Conservation (phyloP, 2,797 vertebrate genomes). For the Cirrhinus molitorella region DNA sequence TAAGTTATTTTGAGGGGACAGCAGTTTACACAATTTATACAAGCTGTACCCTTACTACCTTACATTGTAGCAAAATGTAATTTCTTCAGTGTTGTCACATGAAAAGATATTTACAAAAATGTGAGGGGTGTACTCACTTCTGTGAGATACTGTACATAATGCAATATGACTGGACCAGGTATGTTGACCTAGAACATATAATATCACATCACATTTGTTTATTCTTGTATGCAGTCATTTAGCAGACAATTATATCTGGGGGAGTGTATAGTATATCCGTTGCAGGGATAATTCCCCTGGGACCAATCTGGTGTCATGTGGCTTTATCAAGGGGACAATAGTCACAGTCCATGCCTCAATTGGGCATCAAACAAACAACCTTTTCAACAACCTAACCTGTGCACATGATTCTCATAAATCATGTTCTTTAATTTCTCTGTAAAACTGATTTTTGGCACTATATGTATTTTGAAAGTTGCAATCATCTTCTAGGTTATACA, state of each 20-base stretch:
- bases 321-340: background rate
- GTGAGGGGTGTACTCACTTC: too few relatives aligned
- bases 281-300: background rate
- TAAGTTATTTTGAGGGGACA: too few relatives aligned
- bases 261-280: background rate
- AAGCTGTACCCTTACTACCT: too few relatives aligned
- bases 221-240: background rate
- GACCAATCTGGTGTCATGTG: background rate
- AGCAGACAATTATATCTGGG: background rate
- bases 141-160: too few relatives aligned
- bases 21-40: too few relatives aligned
- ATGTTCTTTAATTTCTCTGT: background rate
- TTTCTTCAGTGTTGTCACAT: too few relatives aligned
- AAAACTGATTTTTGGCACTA: background rate
- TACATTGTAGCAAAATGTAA: too few relatives aligned
- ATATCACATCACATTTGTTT: conserved; percentile 20
- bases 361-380: background rate
- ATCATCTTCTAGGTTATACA: too few relatives aligned
- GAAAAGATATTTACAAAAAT: too few relatives aligned
- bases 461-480: background rate
- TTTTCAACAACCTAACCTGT: background rate
- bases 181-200: background rate
- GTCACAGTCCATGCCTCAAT: background rate
- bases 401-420: background rate
- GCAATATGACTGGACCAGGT: background rate